phyloP scores from a whole-genome alignment of 2,113 vertebrate species.

The Falcunculus frontatus region DNA sequence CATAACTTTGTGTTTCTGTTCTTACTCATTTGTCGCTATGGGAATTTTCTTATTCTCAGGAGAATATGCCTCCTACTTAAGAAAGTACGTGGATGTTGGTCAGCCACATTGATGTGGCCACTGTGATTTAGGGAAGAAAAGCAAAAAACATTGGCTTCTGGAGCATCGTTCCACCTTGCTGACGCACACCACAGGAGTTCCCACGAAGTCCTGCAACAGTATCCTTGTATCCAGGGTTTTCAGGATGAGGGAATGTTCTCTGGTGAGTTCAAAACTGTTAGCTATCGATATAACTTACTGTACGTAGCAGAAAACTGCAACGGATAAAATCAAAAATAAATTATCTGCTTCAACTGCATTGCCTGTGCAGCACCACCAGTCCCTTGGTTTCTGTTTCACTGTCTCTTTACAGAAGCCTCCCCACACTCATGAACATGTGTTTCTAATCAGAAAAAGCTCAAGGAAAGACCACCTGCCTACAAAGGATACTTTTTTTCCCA shows the following conservation, averaged over 20 bases:
- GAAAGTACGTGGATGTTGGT: not conserved
- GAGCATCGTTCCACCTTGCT: not conserved
- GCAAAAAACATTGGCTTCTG: not conserved
- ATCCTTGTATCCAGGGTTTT: not conserved
- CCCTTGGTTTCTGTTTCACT: not conserved
- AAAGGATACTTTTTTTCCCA: slow-evolving; percentile 37
- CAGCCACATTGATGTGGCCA: not conserved
- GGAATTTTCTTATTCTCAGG: not conserved
- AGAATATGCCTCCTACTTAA: not conserved
- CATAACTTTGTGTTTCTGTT: not conserved
- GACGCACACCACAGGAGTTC: accelerated
- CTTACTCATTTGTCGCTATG: not conserved
- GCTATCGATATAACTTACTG: not conserved
- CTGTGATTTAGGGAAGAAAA: not conserved
- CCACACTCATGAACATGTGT: slow-evolving; percentile 60
- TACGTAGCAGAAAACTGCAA: not conserved
- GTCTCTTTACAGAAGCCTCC: slow-evolving; percentile 49
- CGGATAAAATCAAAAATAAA: not conserved
- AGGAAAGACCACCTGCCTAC: slow-evolving; percentile 69
- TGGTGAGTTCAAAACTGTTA: not conserved
- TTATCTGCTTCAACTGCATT: not conserved
- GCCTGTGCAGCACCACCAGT: not conserved
- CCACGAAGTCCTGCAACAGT: not conserved
- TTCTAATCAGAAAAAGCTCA: slow-evolving; percentile 58
- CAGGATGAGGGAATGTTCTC: not conserved